A percentile compares a stretch with the other conserved stretches of the same genome.
Evolutionary conservation across 2,888 invertebrate species (phyloP).

Genomic region (Stenodera caucasica): DNA sequence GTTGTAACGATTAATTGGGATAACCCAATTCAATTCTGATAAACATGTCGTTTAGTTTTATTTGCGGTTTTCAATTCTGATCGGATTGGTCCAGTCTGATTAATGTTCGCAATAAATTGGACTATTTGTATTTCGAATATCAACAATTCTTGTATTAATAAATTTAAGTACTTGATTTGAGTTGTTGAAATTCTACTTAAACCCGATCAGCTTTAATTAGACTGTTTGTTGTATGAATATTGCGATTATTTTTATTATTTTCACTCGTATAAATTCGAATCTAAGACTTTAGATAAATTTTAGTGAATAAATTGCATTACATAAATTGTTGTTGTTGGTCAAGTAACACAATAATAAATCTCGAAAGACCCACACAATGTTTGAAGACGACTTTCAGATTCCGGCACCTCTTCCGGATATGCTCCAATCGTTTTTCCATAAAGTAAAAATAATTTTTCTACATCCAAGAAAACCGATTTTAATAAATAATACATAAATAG

Average conservation of each 20-base stretch:
- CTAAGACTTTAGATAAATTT: background rate
- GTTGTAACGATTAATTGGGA: no score
- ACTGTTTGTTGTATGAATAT: background rate
- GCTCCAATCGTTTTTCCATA: no score
- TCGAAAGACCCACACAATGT: background rate
- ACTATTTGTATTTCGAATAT: background rate
- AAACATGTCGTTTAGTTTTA: background rate
- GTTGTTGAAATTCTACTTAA: background rate
- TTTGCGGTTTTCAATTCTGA: no score
- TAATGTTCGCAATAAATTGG: background rate
- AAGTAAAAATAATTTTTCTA: no score
- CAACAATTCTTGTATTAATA: background rate
- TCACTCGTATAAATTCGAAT: no score
- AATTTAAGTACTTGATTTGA: background rate
- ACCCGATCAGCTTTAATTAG: background rate
- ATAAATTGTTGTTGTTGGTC: constrained; percentile 4
- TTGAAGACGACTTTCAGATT: background rate
- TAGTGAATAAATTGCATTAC: background rate
- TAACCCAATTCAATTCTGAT: no score
- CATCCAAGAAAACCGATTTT: background rate
- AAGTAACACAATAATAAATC: background rate
- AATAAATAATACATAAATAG: constrained; percentile 5
- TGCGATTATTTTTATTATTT: no score
- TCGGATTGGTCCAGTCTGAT: background rate
- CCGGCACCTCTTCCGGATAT: background rate